Evolutionary conservation across 2,888 invertebrate species (phyloP), one percentile per base, ranked within the genome.

Genomic region (Xylota sylvarum): DNA sequence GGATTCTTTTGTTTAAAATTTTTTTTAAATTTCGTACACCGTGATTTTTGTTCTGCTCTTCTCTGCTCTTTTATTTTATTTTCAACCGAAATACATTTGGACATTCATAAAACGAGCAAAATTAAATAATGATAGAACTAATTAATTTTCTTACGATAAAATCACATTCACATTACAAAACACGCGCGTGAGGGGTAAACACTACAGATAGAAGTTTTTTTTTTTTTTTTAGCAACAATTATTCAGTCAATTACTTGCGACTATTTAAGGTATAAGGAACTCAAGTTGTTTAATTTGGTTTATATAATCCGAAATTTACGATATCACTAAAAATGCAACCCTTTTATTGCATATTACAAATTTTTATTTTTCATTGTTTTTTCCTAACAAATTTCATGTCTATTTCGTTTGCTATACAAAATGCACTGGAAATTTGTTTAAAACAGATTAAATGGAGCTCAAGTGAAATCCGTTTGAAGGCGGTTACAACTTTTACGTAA

Each of bases 241-340:
- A n/a, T 35, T 35, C 19, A 37, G 9, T 23, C 52, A 43, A 65
- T 76, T 76, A 82, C 69, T 76, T 69, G 46, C 12, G 14, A 55
- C 19, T 40, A 6, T 32, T n/a, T n/a, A n/a, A n/a, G n/a, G 32
- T 14, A 17, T 55, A 79, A 85, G 80, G 84, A 85, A 85, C 84
- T 79, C 27, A 50, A 40, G 9, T 69, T 52, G 55, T 58, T 62
- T 40, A 19, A 48, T 40, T 37, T 56, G 23, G 17, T 48, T 17
- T 23, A 37, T 60, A 27, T 37, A 12, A 40, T 17, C 23, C n/a
- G 4, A 37, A 6, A 46, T 48, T 32, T 48, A 32, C 5, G 32
- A 56, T 56, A 56, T 14, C 19, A 35, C 32, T 35, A 35, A 17
- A 19, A 35, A 17, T n/a, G n/a, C n/a, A n/a, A n/a, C n/a, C n/a